Evolutionary conservation across 2,888 invertebrate genomes (phyloP).

Genomic region (Plutella xylostella): DNA sequence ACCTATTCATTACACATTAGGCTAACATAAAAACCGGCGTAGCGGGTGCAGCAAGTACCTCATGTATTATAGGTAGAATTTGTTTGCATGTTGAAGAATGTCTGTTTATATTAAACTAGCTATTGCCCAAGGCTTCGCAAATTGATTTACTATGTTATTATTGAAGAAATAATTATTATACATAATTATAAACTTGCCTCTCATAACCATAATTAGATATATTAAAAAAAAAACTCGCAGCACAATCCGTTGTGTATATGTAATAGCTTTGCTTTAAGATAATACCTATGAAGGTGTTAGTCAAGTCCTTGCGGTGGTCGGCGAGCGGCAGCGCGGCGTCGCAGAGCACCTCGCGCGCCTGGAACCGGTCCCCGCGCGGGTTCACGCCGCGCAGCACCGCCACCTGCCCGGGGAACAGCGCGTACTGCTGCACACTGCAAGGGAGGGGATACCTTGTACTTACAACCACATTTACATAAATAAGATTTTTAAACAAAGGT

Average conservation of each 20-base stretch:
- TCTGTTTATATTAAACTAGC: too few species aligned
- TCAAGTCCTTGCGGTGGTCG: slow-evolving; percentile 35
- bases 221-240: not conserved
- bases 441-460: slow-evolving; percentile 14
- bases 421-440: slow-evolving; percentile 65
- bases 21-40: not conserved
- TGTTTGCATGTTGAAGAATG: too few species aligned
- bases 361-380: slow-evolving; percentile 75
- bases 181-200: too few species aligned
- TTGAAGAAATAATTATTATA: too few species aligned
- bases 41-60: too few species aligned
- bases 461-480: too few species aligned
- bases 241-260: too few species aligned
- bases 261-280: not conserved
- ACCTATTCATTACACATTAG: not conserved
- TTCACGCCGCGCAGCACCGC: slow-evolving; percentile 81
- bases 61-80: too few species aligned
- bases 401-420: slow-evolving; percentile 84
- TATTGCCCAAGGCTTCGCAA: too few species aligned
- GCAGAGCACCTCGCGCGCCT: slow-evolving; percentile 74
- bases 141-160: too few species aligned
- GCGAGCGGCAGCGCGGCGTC: slow-evolving; percentile 52
- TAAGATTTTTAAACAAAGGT: too few species aligned
- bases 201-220: too few species aligned
- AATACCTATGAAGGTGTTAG: slow-evolving; percentile 46